These are phyloP conservation scores for Otolemur garnettii DNA, from an alignment of 2,113 vertebrate species.

Conservation along the genomic window DNA sequence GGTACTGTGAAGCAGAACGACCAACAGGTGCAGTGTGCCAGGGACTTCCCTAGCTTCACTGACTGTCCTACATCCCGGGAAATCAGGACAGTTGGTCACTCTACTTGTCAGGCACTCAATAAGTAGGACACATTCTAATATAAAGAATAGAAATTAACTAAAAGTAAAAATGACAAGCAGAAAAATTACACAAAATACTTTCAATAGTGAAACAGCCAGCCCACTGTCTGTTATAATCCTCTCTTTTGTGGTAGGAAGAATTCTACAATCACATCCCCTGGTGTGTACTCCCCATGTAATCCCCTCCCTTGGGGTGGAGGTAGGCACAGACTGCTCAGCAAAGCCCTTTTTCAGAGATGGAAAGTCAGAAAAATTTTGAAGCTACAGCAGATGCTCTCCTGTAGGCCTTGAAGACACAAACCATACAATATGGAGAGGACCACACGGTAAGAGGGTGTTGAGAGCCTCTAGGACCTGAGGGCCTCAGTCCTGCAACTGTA, in stretches of 20 bases:
- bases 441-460: not conserved
- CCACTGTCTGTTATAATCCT: not conserved
- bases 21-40: not conserved
- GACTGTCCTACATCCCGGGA: not conserved
- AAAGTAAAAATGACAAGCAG: slow-evolving; percentile 2
- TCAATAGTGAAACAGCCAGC: not conserved
- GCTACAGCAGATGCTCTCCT: not conserved
- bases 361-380: not conserved
- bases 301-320: no score
- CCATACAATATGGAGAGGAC: not conserved
- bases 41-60: not conserved
- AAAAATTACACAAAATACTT: not conserved
- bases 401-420: not conserved
- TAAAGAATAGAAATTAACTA: not conserved
- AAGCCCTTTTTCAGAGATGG: not conserved
- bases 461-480: not conserved
- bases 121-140: not conserved
- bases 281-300: not conserved
- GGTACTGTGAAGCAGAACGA: not conserved
- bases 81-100: not conserved
- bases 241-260: not conserved
- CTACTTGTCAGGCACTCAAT: not conserved
- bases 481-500: not conserved
- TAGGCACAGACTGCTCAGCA: not conserved
- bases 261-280: not conserved